Percentiles rank a stretch among this genome's conserved stretches.
These are phyloP conservation scores for Orbicella faveolata DNA, from an alignment of 64 coral and sea anemone species.

Conservation along the genomic window DNA sequence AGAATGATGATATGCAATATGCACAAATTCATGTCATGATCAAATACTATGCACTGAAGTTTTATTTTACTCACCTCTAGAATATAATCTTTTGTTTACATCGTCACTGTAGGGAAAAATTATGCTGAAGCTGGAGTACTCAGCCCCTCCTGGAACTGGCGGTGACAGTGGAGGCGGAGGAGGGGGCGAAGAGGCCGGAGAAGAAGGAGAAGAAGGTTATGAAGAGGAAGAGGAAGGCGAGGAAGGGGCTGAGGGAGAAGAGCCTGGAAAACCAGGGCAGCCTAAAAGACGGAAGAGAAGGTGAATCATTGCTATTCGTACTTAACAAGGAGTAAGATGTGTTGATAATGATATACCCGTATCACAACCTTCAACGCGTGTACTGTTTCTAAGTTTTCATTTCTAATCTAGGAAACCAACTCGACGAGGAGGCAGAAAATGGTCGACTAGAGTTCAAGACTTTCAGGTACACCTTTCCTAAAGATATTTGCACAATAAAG, in stretches of 20 bases:
- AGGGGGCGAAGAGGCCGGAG: constrained; percentile 2
- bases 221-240: constrained; percentile 40
- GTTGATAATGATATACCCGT: no score
- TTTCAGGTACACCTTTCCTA: constrained; percentile 36
- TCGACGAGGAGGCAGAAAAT: constrained; percentile 43
- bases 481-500: no score
- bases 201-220: constrained; percentile 29
- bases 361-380: no score
- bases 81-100: neutral
- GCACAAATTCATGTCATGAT: no score
- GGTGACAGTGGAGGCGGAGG: constrained; percentile 25
- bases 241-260: neutral
- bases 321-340: no score
- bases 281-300: constrained; percentile 3
- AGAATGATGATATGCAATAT: no score
- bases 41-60: no score
- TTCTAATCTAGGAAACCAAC: neutral
- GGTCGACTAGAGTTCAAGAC: constrained; percentile 67
- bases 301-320: no score
- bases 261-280: constrained; percentile 36
- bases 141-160: constrained; percentile 31
- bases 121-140: constrained; percentile 40
- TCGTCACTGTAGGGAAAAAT: constrained; percentile 25
- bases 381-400: neutral
- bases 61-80: neutral